These are phyloP conservation scores for Ellobium chinense DNA, from an alignment of 2,888 invertebrate genomes.

Conservation along the genomic window DNA sequence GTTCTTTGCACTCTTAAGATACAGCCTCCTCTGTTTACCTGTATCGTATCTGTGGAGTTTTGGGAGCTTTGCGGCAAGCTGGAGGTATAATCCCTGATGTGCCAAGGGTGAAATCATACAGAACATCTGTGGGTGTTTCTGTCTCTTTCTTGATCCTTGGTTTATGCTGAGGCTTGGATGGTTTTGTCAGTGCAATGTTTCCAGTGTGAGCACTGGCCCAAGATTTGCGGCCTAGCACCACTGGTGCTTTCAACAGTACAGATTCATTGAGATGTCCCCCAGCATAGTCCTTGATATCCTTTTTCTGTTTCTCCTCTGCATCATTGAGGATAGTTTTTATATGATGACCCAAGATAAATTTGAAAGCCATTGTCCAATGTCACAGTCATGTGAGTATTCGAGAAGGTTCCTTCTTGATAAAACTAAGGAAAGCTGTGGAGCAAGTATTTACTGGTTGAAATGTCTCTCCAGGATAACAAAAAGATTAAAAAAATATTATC, in stretches of 20 bases:
- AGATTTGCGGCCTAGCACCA: slow-evolving; percentile 53
- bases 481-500: no score
- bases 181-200: background rate
- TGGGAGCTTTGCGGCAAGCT: background rate
- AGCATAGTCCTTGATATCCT: slow-evolving; percentile 71
- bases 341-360: slow-evolving; percentile 66
- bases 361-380: slow-evolving; percentile 58
- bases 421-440: no score
- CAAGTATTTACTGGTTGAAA: no score
- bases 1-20: no score
- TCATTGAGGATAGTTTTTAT: slow-evolving; percentile 69
- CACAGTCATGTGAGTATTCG: no score
- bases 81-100: slow-evolving; percentile 68
- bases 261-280: slow-evolving; percentile 76
- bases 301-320: slow-evolving; percentile 68
- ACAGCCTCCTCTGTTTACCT: no score
- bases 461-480: no score
- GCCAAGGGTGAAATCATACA: slow-evolving; percentile 73
- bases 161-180: slow-evolving; percentile 3
- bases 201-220: slow-evolving; percentile 58
- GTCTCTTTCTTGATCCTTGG: slow-evolving; percentile 5
- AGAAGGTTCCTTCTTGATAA: no score
- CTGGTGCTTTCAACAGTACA: slow-evolving; percentile 58
- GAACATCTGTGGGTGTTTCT: slow-evolving; percentile 62
- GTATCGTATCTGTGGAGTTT: slow-evolving; percentile 26